A percentile compares a stretch with the other conserved stretches of the same genome.
phyloP scores from a whole-genome alignment of 2,797 vertebrate species.

The Myotis planiceps region DNA sequence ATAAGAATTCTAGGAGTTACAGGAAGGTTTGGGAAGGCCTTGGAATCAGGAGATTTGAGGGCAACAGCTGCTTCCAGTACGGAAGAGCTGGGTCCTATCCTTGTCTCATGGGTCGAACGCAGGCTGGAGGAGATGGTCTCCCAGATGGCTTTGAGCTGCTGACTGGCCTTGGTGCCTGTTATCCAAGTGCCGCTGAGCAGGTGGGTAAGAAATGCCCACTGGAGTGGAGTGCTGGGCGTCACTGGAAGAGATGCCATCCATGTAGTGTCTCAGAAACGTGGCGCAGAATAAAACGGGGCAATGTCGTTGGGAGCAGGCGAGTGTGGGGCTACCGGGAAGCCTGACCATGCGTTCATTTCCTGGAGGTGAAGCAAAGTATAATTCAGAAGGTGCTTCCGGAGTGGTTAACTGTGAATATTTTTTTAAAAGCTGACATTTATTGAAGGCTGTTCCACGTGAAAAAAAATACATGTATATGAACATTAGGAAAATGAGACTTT shows the following conservation, averaged over 20 bases:
- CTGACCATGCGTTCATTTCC: fast-evolving
- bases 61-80: fast-evolving
- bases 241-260: background rate
- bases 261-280: background rate
- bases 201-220: background rate
- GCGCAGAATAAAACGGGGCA: too few relatives aligned
- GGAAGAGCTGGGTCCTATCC: background rate
- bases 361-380: background rate
- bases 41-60: background rate
- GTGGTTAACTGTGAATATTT: background rate
- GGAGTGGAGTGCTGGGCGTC: fast-evolving
- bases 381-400: background rate
- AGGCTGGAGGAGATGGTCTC: fast-evolving
- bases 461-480: background rate
- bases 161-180: fast-evolving
- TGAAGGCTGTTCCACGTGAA: background rate
- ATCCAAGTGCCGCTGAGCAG: fast-evolving
- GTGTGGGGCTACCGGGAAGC: fast-evolving
- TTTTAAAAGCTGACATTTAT: background rate
- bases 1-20: background rate
- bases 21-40: background rate
- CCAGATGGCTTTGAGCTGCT: too few relatives aligned
- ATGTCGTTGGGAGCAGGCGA: fast-evolving
- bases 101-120: fast-evolving
- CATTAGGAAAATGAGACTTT: background rate